Base-by-base conservation (phyloP, 2,888 invertebrate species). In the Trissonchulus sp. region DNA sequence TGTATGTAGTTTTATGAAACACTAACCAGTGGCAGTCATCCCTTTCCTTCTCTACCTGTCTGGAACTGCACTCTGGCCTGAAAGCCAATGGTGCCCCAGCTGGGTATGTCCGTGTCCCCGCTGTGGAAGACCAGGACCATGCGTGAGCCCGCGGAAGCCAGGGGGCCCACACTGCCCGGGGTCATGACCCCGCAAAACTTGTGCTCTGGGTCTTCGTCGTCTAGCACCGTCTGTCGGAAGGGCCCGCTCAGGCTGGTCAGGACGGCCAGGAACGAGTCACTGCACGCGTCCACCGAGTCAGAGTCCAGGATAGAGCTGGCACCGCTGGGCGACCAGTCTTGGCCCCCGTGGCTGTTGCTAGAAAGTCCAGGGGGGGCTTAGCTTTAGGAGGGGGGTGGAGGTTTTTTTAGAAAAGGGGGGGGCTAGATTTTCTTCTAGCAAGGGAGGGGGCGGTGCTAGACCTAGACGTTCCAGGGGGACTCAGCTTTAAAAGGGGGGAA, bases 41-140 rank as follows among this genome's bases (percentile, higher is more conserved):
- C n/a, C n/a, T n/a, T n/a, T n/a, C n/a, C n/a, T n/a, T n/a, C 18
- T 79, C 72, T 76, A 86, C 86, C 86, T 77, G 85, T 85, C 65
- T 85, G 81, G 79, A 87, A 87, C 65, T 84, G 81, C 76, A 86
- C 85, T 28, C 77, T 76, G 1, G 86, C 86, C 62, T 82, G 81
- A 79, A 86, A 86, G 23, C 86, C 86, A n/a, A 15, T 3, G 2
- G 3, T 15, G 3, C 15, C n/a, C 30, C n/a, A 23, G 30, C 18
- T 3, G 80, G 78, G 2, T 83, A 83, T 3, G 2, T 79, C 76
- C 35, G 80, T 80, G 23, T 79, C 79, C 30, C 80, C 77, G 1
- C 84, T 85, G 77, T 85, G 83, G 78, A 87, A 85, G 48, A 65
- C n/a, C 28, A 65, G 68, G n/a, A 65, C 28, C 8, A 65, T 8